Percentiles rank a stretch among this genome's conserved stretches.
Evolutionary conservation across 2,797 vertebrate species (phyloP).

Genomic region (Cygnus olor): DNA sequence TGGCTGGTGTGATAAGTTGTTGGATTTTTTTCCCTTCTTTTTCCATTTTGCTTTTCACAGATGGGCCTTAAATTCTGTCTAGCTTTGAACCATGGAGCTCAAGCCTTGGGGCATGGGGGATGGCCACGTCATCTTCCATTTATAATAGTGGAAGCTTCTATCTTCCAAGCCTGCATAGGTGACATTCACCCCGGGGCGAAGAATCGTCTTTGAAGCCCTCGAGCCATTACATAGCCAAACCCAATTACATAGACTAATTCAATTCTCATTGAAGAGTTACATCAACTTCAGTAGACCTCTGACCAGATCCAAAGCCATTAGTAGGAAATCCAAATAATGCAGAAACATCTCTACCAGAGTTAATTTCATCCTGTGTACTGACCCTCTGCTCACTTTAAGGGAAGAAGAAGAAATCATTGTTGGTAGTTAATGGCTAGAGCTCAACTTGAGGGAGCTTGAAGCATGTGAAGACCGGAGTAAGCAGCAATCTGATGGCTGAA

Average conservation of each 20-base stretch:
- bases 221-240: constrained; percentile 17
- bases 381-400: constrained; percentile 42
- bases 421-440: constrained; percentile 44
- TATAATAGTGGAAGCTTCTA: constrained; percentile 45
- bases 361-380: constrained; percentile 56
- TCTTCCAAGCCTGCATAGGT: constrained; percentile 60
- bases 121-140: constrained; percentile 40
- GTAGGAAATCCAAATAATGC: constrained; percentile 49
- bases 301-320: constrained; percentile 65
- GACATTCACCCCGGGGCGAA: constrained; percentile 50
- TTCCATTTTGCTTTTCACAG: constrained; percentile 66
- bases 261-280: constrained; percentile 32
- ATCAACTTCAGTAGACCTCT: constrained; percentile 57
- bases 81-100: constrained; percentile 70
- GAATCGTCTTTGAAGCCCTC: constrained; percentile 37
- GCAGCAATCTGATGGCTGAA: constrained; percentile 27
- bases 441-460: constrained; percentile 38
- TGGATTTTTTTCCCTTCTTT: background rate
- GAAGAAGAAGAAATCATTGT: constrained; percentile 38
- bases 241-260: constrained; percentile 15
- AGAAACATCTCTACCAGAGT: constrained; percentile 37
- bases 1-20: constrained; percentile 50
- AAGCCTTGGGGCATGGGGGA: constrained; percentile 59
- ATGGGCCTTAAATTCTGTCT: constrained; percentile 71
- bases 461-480: background rate